Evolutionary conservation across 2,113 vertebrate species (phyloP), one percentile per base, ranked within the genome.

Genomic region (Passer montanus): DNA sequence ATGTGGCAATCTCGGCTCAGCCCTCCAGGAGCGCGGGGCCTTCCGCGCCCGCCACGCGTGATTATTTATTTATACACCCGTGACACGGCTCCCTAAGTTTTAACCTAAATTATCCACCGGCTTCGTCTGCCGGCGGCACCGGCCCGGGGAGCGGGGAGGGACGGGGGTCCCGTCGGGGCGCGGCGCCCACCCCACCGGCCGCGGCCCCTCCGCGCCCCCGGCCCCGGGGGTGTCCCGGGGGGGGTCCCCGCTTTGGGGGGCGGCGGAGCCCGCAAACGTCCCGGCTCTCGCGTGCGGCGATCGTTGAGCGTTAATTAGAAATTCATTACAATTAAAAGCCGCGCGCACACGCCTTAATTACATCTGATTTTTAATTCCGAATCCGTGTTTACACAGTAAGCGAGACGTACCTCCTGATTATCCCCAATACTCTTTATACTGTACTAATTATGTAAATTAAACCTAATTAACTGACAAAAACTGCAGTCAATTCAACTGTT

Each of bases 381-480:
- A 98, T 98, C 98, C 98, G 98, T 98, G 98, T 98, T 98, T 98
- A 98, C 98, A 98, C 98, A 98, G 98, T 98, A 98, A 98, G 98
- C 97, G 98, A 98, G 98, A 98, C 97, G 98, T 98, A 98, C 98
- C 98, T 98, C 98, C 96, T 98, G 98, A 98, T 98, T 98, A 98
- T 98, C 98, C 98, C 98, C 98, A 98, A 98, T 98, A 98, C 98
- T 98, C 98, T 98, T 98, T 98, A 98, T 98, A 98, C 98, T 98
- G 98, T 98, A 98, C 98, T 98, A 98, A 98, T 98, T 98, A 98
- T 98, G 98, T 98, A 98, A 98, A 98, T 98, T 98, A 98, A 98
- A 98, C 97, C 98, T 98, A 98, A 98, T 98, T 98, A 98, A 98
- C 98, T 98, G 98, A 98, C 98, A 97, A 98, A 98, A 98, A 98